phyloP scores from a whole-genome alignment of 2,797 vertebrate genomes.

The Onychomys arenicola region DNA sequence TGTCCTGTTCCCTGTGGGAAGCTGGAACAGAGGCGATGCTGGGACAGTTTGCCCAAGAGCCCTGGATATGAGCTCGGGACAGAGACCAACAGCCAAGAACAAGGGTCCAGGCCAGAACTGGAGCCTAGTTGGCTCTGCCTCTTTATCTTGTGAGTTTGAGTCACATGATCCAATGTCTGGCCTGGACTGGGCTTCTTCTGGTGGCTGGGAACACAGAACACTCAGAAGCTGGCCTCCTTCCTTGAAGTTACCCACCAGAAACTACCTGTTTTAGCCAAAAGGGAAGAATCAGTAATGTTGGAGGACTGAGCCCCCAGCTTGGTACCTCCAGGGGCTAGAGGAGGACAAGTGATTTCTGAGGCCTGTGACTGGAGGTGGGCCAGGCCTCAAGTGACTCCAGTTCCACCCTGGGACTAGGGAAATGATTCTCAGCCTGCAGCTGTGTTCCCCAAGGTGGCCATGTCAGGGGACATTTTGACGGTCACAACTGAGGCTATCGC shows the following conservation, averaged over 20 bases:
- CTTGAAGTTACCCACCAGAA: neutral
- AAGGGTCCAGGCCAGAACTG: neutral
- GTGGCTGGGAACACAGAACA: neutral
- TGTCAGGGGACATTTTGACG: neutral
- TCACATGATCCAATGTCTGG: neutral
- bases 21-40: neutral
- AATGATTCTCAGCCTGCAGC: neutral
- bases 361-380: too few relatives aligned
- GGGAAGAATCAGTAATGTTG: neutral
- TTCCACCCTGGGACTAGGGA: neutral
- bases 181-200: neutral
- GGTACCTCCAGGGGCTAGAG: neutral
- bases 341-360: neutral
- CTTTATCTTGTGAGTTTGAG: neutral
- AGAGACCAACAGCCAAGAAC: neutral
- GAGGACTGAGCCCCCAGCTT: neutral
- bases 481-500: neutral
- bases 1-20: neutral
- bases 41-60: neutral
- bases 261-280: neutral
- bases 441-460: neutral
- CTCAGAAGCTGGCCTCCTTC: neutral
- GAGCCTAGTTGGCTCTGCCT: neutral
- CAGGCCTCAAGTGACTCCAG: neutral
- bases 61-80: neutral